Conservation (phyloP, 1,140 invertebrate genomes). For the Drosophila trapezifrons region DNA sequence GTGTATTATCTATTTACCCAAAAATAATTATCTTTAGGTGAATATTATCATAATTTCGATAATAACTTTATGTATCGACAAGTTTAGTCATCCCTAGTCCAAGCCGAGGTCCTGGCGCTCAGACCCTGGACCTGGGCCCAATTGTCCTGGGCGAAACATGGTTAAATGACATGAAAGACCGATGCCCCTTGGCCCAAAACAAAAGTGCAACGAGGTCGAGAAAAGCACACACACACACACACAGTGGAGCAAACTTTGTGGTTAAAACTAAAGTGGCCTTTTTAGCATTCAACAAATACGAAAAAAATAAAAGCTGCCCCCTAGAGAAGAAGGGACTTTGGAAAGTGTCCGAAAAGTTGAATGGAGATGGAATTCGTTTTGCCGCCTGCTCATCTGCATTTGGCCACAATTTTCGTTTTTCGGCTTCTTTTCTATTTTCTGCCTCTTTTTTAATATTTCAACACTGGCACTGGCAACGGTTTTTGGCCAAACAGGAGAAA, state of each 20-base stretch:
- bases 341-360: conserved; percentile 73
- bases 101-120: conserved; percentile 8
- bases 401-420: conserved; percentile 68
- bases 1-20: background rate
- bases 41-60: background rate
- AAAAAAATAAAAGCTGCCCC: conserved; percentile 10
- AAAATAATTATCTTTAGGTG: background rate
- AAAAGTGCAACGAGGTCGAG: conserved; percentile 75
- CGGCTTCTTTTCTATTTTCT: conserved; percentile 26
- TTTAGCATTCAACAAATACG: conserved; percentile 70
- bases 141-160: conserved; percentile 58
- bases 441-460: conserved; percentile 76
- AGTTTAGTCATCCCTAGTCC: background rate
- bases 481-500: conserved; percentile 20
- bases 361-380: conserved; percentile 59
- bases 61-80: background rate
- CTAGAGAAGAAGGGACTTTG: conserved; percentile 12
- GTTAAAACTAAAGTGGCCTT: conserved; percentile 80
- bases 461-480: conserved; percentile 32
- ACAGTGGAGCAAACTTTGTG: conserved; percentile 66
- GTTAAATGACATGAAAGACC: conserved; percentile 79
- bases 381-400: conserved; percentile 73
- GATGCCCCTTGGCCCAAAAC: conserved; percentile 49
- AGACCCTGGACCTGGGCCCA: conserved; percentile 9
- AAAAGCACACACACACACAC: conserved; percentile 23